Conservation (phyloP, 2,888 invertebrate genomes). For the Amitus sp. region DNA sequence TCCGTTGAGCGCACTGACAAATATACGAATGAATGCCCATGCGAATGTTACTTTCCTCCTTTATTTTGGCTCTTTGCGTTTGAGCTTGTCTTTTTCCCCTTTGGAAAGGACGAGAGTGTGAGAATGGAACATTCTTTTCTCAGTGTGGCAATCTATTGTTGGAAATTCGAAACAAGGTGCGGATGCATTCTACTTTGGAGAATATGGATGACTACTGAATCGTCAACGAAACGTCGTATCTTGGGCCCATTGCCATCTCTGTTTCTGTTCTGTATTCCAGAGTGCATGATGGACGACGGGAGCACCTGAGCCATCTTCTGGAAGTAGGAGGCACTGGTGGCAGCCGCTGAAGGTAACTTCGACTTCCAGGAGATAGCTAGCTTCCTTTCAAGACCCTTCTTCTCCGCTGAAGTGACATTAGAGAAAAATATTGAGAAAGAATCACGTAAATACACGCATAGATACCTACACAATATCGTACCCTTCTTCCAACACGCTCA, state of each 20-base stretch:
- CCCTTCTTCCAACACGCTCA: no score
- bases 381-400: constrained; percentile 65
- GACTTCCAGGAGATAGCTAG: constrained; percentile 72
- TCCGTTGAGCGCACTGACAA: not conserved
- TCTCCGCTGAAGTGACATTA: constrained; percentile 44
- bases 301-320: constrained; percentile 71
- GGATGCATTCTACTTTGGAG: constrained; percentile 19
- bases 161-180: constrained; percentile 31
- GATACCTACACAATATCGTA: constrained; percentile 11
- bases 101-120: not conserved
- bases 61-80: no score
- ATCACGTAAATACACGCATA: constrained; percentile 13
- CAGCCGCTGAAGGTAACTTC: constrained; percentile 69
- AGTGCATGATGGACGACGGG: constrained; percentile 69
- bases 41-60: no score
- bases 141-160: constrained; percentile 29
- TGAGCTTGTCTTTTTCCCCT: not conserved
- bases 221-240: constrained; percentile 42
- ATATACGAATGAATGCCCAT: not conserved
- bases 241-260: constrained; percentile 68
- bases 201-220: constrained; percentile 42
- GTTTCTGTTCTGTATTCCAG: constrained; percentile 72
- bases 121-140: constrained; percentile 4
- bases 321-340: constrained; percentile 71
- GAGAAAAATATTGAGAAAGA: constrained; percentile 22